Conservation (phyloP, 2,113 vertebrate species). For the Myiopsitta monachus region DNA sequence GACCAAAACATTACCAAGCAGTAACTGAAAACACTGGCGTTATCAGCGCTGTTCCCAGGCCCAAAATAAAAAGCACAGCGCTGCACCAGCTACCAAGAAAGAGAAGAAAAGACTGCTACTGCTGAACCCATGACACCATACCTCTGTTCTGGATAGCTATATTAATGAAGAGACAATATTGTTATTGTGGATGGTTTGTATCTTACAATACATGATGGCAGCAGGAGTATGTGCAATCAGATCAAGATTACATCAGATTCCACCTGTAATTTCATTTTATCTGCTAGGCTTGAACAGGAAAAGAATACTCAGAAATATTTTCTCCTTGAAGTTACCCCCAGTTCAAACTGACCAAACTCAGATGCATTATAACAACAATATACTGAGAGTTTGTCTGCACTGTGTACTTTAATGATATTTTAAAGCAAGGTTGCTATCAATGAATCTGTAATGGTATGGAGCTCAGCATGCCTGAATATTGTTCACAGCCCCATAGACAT, state of each 20-base stretch:
- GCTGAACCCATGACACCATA: too few relatives aligned
- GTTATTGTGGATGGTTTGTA: neutral
- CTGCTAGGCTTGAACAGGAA: neutral
- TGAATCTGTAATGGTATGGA: neutral
- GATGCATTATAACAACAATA: neutral
- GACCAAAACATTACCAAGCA: too few relatives aligned
- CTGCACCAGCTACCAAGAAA: too few relatives aligned
- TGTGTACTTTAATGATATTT: neutral
- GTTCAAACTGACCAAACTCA: neutral
- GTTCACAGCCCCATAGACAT: neutral
- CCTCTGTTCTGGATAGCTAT: neutral
- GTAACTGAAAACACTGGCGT: too few relatives aligned
- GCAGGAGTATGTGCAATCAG: neutral
- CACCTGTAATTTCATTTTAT: constrained; percentile 43
- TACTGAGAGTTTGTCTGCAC: neutral
- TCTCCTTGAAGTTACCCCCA: neutral
- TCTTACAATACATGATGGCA: neutral
- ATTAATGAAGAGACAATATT: neutral
- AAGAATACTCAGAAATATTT: constrained; percentile 1
- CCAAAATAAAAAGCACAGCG: too few relatives aligned
- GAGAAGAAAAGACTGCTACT: too few relatives aligned
- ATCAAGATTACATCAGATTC: neutral
- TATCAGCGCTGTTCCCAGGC: too few relatives aligned
- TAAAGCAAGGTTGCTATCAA: neutral
- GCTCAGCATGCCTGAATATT: neutral